Conservation (phyloP, 2,113 vertebrate genomes). For the Oreamnos americanus region DNA sequence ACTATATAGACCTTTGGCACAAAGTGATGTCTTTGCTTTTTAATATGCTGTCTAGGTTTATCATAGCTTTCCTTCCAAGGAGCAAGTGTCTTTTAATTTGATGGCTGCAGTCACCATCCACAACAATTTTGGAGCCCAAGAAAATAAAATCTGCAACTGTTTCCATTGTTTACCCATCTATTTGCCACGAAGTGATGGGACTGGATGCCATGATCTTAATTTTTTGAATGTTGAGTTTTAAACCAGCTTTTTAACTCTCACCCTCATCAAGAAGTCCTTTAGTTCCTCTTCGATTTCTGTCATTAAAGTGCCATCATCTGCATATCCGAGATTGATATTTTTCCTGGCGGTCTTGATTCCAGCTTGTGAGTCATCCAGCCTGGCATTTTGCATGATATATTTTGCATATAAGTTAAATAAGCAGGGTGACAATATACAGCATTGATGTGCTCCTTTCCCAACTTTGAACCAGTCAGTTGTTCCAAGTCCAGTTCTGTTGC, state of each 20-base stretch:
- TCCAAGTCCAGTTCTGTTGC: not conserved
- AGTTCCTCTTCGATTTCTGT: not conserved
- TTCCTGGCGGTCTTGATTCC: not conserved
- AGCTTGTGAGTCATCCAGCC: not conserved
- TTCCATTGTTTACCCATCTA: not conserved
- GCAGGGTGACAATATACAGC: not conserved
- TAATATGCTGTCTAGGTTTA: not conserved
- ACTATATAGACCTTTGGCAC: not conserved
- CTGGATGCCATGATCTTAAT: not conserved
- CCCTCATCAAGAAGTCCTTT: not conserved
- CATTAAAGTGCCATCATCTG: not conserved
- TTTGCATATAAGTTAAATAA: not conserved
- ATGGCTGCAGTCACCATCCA: not conserved
- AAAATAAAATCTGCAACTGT: not conserved
- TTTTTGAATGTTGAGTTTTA: not conserved
- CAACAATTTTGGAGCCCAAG: not conserved
- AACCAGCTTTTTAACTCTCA: not conserved
- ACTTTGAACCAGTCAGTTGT: not conserved
- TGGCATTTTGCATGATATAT: not conserved
- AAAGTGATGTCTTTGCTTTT: not conserved
- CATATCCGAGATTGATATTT: not conserved
- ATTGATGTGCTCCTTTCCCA: not conserved
- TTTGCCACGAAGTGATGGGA: not conserved
- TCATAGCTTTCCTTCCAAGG: not conserved
- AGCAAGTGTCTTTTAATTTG: not conserved